Base-by-base conservation (phyloP, 2,113 vertebrate species). In the Alethe diademata region DNA sequence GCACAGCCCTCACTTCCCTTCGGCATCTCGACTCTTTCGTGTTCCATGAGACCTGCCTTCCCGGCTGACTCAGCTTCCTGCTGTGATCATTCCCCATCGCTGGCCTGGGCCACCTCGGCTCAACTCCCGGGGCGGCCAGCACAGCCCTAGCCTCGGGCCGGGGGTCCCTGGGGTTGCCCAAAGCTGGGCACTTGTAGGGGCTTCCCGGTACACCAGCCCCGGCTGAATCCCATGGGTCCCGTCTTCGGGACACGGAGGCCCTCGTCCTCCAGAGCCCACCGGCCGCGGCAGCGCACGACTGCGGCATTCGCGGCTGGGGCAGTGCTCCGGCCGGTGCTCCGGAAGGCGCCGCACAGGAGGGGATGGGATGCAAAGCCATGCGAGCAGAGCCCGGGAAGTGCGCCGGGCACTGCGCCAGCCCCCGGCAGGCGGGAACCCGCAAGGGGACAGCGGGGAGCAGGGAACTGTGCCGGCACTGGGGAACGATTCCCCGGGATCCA, bases 61-160 rank as follows among this genome's bases (percentile, higher is more conserved):
- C 74, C 19, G 14, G 64, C 71, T 93, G 91, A 90, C 64, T 96
- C 92, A 94, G 89, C 82, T 92, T 95, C 89, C 91, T 78, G 78
- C 67, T 5, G 38, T 14, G 23, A 22, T 48, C 72, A 22, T 47
- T 78, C 50, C 56, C 25, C 75, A 73, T 54, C 6, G 13, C 22
- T 5, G 7, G n/a, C 38, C 36, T 4, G 7, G 18, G 38, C 33
- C 28, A 25, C n/a, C 14, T 9, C 14, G 18, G 15, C 35, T 47
- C 6, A 76, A 31, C 11, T 35, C 12, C 15, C 5, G 1, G 35
- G 24, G 13, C 47, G 40, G 33, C 23, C 33, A 40, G 78, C n/a
- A 67, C 20, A 69, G 38, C 60, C 12, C 25, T n/a, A 43, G 42
- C 12, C 26, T 26, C 10, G 23, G 26, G 22, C 43, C 25, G 8